A percentile compares a stretch with the other conserved stretches of the same genome.
These are phyloP conservation scores for Aegotheles bennettii DNA, from an alignment of 2,113 vertebrate species.

Conservation along the genomic window DNA sequence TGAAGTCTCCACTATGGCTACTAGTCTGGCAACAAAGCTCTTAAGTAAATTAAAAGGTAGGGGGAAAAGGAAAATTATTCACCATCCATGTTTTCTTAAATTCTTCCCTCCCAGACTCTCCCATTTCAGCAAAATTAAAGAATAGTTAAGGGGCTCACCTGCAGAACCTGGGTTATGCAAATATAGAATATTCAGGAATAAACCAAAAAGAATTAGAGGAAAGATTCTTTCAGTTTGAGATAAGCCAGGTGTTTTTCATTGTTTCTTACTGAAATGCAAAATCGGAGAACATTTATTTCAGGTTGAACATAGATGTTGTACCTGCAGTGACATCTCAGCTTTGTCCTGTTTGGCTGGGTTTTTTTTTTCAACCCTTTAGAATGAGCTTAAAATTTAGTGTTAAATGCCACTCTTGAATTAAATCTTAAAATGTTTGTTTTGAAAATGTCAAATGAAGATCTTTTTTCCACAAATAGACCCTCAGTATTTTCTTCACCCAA, in stretches of 20 bases:
- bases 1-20: conserved; percentile 45
- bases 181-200: neutral
- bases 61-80: neutral
- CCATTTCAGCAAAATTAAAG: neutral
- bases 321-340: neutral
- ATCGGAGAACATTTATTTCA: neutral
- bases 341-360: neutral
- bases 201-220: neutral
- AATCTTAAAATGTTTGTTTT: neutral
- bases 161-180: neutral
- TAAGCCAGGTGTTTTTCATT: neutral
- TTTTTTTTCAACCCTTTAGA: neutral
- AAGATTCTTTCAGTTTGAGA: neutral
- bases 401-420: neutral
- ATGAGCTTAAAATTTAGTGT: neutral
- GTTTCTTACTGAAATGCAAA: neutral
- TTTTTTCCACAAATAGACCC: neutral
- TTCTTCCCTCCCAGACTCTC: neutral
- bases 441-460: neutral
- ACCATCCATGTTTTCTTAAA: neutral
- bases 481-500: neutral
- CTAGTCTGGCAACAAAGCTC: conserved; percentile 28
- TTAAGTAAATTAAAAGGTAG: conserved; percentile 2
- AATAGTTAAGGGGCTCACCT: neutral
- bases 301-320: neutral